These are phyloP conservation scores for Triops cancriformis DNA, from an alignment of 1,140 invertebrate genomes.

Conservation along the genomic window DNA sequence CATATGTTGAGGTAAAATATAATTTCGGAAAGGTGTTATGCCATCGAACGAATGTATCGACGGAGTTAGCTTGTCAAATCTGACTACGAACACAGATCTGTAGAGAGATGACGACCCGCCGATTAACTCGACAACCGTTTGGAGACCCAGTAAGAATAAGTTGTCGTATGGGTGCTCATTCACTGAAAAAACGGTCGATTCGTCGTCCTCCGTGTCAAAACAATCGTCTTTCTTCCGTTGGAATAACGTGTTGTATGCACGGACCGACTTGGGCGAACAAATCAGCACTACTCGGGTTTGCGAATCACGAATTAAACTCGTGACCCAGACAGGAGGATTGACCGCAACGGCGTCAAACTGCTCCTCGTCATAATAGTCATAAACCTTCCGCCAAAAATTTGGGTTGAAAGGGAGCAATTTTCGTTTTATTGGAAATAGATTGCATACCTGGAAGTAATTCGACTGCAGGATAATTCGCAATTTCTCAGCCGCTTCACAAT, in stretches of 20 bases:
- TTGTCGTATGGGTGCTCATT: neutral
- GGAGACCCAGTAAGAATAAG: neutral
- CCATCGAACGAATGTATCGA: neutral
- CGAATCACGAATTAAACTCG: neutral
- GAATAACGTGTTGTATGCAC: neutral
- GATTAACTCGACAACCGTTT: neutral
- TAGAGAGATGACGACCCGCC: neutral
- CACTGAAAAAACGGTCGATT: neutral
- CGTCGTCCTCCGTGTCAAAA: neutral
- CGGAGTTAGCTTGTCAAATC: neutral
- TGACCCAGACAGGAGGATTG: neutral
- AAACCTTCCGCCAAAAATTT: neutral
- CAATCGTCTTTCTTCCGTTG: neutral
- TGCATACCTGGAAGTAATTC: neutral
- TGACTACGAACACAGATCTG: neutral
- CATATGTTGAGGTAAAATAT: neutral
- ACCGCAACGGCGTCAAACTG: neutral
- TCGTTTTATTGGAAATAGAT: neutral
- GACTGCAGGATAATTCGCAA: neutral
- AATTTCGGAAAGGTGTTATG: neutral
- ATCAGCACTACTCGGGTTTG: neutral
- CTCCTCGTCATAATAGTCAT: neutral
- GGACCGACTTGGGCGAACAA: neutral
- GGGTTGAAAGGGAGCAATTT: neutral
- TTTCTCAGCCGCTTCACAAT: constrained; percentile 4